phyloP scores from a whole-genome alignment of 2,113 vertebrate genomes.

The Piliocolobus tephrosceles region DNA sequence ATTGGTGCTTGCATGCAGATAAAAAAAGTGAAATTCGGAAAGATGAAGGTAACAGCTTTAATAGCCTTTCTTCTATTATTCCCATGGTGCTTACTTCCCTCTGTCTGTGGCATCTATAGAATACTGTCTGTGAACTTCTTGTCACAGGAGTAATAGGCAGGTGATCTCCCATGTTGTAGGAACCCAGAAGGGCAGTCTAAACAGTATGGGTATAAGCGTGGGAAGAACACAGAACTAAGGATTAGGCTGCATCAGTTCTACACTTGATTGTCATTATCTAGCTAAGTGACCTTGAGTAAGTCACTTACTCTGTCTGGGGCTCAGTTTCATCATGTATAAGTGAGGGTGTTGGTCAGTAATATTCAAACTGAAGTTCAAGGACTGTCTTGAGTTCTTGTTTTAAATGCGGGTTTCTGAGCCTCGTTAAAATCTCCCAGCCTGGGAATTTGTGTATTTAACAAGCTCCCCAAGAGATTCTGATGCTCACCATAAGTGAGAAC shows the following conservation, averaged over 20 bases:
- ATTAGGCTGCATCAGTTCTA: background rate
- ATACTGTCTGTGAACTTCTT: background rate
- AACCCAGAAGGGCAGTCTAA: background rate
- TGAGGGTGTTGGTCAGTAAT: background rate
- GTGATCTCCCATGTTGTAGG: background rate
- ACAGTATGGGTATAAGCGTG: accelerated
- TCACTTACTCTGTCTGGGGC: background rate
- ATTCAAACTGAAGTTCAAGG: slow-evolving; percentile 25
- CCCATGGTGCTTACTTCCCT: background rate
- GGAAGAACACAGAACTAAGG: background rate
- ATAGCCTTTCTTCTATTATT: background rate
- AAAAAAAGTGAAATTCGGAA: background rate
- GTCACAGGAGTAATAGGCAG: background rate
- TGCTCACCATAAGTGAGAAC: background rate
- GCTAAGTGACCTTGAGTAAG: background rate
- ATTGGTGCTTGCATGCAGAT: background rate
- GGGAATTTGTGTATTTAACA: background rate
- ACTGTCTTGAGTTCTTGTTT: background rate
- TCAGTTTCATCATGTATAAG: background rate
- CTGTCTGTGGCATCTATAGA: background rate
- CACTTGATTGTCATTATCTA: background rate
- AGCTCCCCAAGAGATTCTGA: background rate
- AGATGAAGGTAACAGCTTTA: background rate
- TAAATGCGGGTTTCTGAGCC: background rate
- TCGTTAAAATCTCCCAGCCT: background rate